A percentile compares a stretch with the other conserved stretches of the same genome.
phyloP scores from a whole-genome alignment of 2,888 invertebrate species.

The Melieria omissa region DNA sequence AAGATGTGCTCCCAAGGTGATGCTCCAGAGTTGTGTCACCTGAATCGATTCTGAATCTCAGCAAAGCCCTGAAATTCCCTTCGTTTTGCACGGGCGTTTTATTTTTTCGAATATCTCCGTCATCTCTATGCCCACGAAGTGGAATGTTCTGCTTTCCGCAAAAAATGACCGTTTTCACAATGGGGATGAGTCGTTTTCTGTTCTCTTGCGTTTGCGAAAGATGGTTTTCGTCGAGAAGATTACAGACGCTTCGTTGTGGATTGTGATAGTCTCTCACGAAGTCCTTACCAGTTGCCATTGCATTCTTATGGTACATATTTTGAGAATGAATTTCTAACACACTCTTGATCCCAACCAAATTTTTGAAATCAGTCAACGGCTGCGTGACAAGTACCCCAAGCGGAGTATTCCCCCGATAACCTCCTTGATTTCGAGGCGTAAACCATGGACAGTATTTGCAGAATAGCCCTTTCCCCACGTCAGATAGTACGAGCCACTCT shows the following conservation, averaged over 20 bases:
- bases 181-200: background rate
- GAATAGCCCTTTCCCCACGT: no score
- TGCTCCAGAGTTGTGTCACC: constrained; percentile 1
- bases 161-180: background rate
- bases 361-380: constrained; percentile 9
- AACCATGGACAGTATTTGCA: constrained; percentile 13
- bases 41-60: constrained; percentile 6
- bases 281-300: background rate
- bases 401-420: constrained; percentile 1
- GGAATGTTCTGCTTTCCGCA: background rate
- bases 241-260: background rate
- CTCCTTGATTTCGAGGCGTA: constrained; percentile 1
- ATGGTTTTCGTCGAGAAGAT: constrained; percentile 9
- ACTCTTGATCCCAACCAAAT: constrained; percentile 12
- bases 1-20: constrained; percentile 1
- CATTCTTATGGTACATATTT: background rate
- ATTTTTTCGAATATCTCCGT: background rate
- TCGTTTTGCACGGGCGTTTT: constrained; percentile 1
- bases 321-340: constrained; percentile 7
- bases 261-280: constrained; percentile 6
- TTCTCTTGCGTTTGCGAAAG: background rate
- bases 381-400: constrained; percentile 10
- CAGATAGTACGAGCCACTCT: background rate
- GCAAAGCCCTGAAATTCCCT: background rate
- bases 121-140: constrained; percentile 9